Conservation (phyloP, 2,113 vertebrate species). For the Phrynosoma platyrhinos region DNA sequence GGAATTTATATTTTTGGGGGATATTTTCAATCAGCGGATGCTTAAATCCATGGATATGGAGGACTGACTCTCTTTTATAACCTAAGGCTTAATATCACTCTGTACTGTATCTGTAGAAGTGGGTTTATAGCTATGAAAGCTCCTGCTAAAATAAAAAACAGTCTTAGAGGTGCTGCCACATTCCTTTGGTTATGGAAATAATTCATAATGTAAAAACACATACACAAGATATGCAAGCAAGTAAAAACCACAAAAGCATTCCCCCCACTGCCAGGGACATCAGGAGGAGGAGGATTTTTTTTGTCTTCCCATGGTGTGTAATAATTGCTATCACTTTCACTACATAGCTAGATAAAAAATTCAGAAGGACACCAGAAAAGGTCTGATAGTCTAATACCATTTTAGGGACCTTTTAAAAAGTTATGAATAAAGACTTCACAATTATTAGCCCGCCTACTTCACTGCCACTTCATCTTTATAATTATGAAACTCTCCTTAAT, state of each 20-base stretch:
- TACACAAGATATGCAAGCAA: background rate
- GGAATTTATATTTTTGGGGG: too few species aligned
- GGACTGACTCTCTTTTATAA: too few species aligned
- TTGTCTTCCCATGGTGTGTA: background rate
- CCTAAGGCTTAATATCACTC: too few species aligned
- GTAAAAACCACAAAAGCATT: background rate
- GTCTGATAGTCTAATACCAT: background rate
- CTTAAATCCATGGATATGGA: too few species aligned
- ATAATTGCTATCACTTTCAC: background rate
- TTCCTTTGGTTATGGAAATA: background rate
- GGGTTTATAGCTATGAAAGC: too few species aligned
- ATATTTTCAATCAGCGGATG: too few species aligned
- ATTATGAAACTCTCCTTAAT: background rate
- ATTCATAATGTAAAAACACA: constrained; percentile 27
- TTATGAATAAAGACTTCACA: background rate
- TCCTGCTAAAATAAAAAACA: too few species aligned
- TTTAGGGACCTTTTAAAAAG: background rate
- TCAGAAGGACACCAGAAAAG: background rate
- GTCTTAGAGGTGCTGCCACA: background rate
- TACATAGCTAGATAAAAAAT: background rate
- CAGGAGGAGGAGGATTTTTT: background rate
- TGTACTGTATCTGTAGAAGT: too few species aligned
- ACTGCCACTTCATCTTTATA: background rate
- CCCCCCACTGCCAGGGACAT: too few species aligned
- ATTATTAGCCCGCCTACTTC: background rate